Evolutionary conservation across 35 echinoderm and acorn worm genomes (phyloP).

Genomic region (Holothuria glaberrima): DNA sequence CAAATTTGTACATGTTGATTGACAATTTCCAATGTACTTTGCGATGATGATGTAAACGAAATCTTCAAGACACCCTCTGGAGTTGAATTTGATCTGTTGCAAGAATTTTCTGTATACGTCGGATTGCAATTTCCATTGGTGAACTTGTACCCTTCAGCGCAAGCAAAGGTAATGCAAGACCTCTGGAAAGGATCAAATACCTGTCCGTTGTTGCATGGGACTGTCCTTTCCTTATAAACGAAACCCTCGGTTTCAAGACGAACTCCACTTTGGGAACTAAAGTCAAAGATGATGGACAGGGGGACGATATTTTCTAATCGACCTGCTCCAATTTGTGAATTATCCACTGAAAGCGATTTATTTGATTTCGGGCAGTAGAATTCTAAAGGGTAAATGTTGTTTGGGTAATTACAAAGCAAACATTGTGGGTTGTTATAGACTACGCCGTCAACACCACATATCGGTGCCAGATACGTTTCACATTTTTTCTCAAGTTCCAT

Average conservation of each 20-base stretch:
- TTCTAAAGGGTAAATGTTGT: neutral
- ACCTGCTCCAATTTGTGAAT: no score
- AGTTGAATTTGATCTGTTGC: neutral
- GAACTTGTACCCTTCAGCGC: conserved; percentile 11
- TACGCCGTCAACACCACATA: neutral
- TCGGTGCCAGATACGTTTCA: neutral
- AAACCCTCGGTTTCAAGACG: neutral
- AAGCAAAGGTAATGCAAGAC: neutral
- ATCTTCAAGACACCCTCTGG: neutral
- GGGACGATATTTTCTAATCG: neutral
- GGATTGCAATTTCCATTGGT: neutral
- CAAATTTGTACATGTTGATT: neutral
- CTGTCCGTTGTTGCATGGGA: neutral
- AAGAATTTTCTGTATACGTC: neutral
- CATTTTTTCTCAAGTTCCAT: neutral
- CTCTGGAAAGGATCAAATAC: conserved; percentile 12
- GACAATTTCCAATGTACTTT: neutral
- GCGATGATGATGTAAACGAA: neutral
- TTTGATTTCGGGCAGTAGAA: neutral
- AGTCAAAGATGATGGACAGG: conserved; percentile 15
- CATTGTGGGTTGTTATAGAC: conserved; percentile 27
- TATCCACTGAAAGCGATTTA: no score
- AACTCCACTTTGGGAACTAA: conserved; percentile 7
- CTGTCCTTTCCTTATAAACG: neutral
- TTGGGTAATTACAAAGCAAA: neutral